These are phyloP conservation scores for Brachionus angularis DNA, from an alignment of 1,140 invertebrate genomes.

Conservation along the genomic window DNA sequence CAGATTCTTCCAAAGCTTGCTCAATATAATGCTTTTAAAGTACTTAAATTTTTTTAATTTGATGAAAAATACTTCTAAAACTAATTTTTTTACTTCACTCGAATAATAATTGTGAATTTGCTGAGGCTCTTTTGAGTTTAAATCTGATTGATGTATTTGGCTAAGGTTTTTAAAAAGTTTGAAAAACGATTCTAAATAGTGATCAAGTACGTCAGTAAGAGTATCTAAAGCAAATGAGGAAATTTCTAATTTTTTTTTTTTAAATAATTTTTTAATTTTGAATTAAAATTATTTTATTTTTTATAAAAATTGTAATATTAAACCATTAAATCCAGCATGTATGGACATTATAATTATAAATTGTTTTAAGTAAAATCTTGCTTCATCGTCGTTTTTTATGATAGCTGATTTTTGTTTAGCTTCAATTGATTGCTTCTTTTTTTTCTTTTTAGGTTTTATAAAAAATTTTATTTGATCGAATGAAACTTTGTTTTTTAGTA, in stretches of 20 bases:
- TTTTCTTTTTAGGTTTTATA: neutral
- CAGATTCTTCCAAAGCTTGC: conserved; percentile 31
- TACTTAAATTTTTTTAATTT: neutral
- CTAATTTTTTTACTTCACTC: neutral
- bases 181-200: conserved; percentile 35
- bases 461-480: conserved; percentile 41
- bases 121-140: neutral
- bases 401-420: neutral
- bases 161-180: conserved; percentile 25
- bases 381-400: neutral
- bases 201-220: conserved; percentile 26
- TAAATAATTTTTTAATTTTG: no score
- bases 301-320: neutral
- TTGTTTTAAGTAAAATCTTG: neutral
- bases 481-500: neutral
- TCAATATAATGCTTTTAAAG: neutral
- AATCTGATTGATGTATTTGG: neutral
- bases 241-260: no score
- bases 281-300: neutral
- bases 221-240: conserved; percentile 23
- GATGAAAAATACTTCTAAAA: neutral
- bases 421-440: neutral
- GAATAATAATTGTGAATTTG: neutral
- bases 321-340: conserved; percentile 13
- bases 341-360: conserved; percentile 25